A percentile compares a stretch with the other conserved stretches of the same genome.
Conservation (phyloP, 2,888 invertebrate species). For the Stenodera caucasica region DNA sequence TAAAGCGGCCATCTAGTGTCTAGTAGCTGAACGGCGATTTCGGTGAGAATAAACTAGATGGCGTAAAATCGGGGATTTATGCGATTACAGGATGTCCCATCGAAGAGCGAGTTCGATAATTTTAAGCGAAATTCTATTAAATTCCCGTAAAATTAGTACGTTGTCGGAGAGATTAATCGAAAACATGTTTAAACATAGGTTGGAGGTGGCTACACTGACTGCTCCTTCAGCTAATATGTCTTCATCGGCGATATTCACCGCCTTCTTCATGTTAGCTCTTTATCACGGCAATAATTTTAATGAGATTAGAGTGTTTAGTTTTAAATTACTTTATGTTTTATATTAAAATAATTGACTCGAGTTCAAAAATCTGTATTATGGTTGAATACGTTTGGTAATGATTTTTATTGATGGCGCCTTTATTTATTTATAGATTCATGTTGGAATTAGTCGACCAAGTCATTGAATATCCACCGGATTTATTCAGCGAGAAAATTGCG, state of each 20-base stretch:
- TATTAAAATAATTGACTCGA: no score
- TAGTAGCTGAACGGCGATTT: no score
- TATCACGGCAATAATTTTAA: background rate
- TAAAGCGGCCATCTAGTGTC: background rate
- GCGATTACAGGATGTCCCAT: background rate
- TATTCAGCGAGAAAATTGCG: slow-evolving; percentile 2
- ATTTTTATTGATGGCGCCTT: background rate
- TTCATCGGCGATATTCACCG: background rate
- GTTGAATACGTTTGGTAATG: background rate
- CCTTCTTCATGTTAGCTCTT: background rate
- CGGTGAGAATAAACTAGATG: no score
- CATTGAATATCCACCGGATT: background rate
- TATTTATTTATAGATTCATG: background rate
- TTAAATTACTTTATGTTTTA: no score
- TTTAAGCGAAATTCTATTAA: background rate
- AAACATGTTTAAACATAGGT: background rate
- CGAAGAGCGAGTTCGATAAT: background rate
- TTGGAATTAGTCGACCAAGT: background rate
- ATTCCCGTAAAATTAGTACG: background rate
- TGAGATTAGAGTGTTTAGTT: background rate
- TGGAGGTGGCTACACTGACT: background rate
- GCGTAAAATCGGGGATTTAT: no score
- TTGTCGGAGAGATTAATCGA: background rate
- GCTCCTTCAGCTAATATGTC: background rate
- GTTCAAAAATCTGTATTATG: background rate